phyloP scores from a whole-genome alignment of 2,113 vertebrate genomes.

The Petromus typicus region DNA sequence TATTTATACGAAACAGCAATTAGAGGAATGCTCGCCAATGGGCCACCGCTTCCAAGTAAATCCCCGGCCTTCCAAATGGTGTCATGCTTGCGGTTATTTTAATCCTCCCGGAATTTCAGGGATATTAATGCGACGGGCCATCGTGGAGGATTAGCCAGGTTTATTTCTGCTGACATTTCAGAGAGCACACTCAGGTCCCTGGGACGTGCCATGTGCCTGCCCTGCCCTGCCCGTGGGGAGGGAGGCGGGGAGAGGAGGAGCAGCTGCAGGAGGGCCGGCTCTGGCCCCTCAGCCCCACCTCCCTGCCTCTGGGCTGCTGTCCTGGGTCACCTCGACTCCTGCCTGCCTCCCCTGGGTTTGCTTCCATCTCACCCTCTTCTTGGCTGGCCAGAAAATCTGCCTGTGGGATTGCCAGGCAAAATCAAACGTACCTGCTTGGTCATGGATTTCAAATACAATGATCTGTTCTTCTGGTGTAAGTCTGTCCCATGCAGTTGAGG shows the following conservation, averaged over 20 bases:
- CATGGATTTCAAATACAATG: background rate
- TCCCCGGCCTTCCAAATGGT: slow-evolving; percentile 83
- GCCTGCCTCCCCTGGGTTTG: too few relatives aligned
- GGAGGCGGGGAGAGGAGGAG: background rate
- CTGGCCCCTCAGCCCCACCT: background rate
- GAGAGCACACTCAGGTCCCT: slow-evolving; percentile 60
- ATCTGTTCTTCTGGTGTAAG: too few relatives aligned
- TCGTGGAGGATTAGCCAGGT: slow-evolving; percentile 83
- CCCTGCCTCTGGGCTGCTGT: rapidly evolving
- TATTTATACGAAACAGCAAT: slow-evolving; percentile 88
- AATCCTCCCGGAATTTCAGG: slow-evolving; percentile 84
- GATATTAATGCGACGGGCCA: slow-evolving; percentile 87
- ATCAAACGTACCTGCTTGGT: background rate
- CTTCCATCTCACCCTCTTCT: background rate
- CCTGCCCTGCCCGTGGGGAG: rapidly evolving
- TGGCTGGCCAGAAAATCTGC: background rate
- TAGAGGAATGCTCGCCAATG: slow-evolving; percentile 88
- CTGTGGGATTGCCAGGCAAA: background rate
- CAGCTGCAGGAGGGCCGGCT: background rate
- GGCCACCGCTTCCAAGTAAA: slow-evolving; percentile 86
- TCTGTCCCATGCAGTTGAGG: background rate
- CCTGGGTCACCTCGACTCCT: background rate
- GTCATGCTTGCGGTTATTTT: slow-evolving; percentile 83
- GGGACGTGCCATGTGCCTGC: background rate
- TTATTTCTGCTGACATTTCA: slow-evolving; percentile 84